Base-by-base conservation (phyloP, 2,888 invertebrate species). In the Gerris lacustris region DNA sequence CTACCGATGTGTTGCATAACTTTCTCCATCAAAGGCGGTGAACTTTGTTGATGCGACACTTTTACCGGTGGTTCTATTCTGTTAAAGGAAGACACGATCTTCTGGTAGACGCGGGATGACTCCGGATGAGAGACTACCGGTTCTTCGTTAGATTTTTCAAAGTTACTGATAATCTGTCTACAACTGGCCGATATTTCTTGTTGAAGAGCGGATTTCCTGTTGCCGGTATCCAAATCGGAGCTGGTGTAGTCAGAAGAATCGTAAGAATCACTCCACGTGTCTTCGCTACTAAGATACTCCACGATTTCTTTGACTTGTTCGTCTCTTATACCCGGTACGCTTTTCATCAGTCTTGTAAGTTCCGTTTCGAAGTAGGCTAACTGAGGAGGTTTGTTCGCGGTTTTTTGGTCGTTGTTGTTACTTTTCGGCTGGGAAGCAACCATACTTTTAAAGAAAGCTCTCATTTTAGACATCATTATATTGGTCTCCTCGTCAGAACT, bases 401-500 rank as follows among this genome's bases (percentile, higher is more conserved):
- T 79, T 2, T 83, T 84, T 11, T 75, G 73, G n/a, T 74, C 73
- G 69, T 84, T 77, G 69, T 76, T 78, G 63, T 80, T 78, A 7
- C 79, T 78, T 71, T 80, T 82, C 6, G 78, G 77, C 73, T 80
- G 79, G 31, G 86, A 84, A 55, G 90, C 90, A n/a, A 94, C 88
- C 85, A 94, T 89, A 69, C 92, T 92, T 81, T 93, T 94, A 80
- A 94, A 93, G 80, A 94, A 93, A 77, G 92, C 92, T 2, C 93
- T 84, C 92, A 94, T 92, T 82, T 93, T 94, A 62, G 90, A 91
- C 94, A 94, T 94, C 94, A 94, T 94, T 66, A 94, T 82, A 80
- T 94, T 94, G 5, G 94, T 94, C 82, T 94, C 94, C 79, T 94
- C 94, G 78, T 94, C 94, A 5, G 93, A 93, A 74, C 92, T 93